These are phyloP conservation scores for Steinernema feltiae DNA, from an alignment of 1,140 invertebrate genomes.

Conservation along the genomic window DNA sequence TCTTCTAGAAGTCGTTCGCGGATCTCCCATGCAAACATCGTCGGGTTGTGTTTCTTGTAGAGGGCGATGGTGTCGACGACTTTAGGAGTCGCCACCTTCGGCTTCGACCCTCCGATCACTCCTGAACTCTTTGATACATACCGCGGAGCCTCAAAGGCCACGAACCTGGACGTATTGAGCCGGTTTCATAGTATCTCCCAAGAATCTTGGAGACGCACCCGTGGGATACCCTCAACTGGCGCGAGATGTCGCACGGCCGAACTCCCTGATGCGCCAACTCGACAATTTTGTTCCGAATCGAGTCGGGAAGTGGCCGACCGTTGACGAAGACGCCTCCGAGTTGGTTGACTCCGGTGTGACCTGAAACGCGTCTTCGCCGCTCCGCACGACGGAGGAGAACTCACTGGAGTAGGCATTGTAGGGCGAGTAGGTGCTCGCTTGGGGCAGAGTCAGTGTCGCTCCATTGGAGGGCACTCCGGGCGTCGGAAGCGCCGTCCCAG, in stretches of 20 bases:
- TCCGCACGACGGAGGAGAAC: background rate
- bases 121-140: too few species aligned
- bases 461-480: background rate
- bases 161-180: slow-evolving; percentile 80
- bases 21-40: slow-evolving; percentile 99
- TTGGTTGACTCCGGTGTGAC: slow-evolving; percentile 76
- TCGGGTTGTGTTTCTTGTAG: slow-evolving; percentile 97
- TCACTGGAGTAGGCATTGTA: background rate
- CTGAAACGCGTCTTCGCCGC: slow-evolving; percentile 22
- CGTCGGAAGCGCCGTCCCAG: background rate
- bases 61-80: slow-evolving; percentile 96
- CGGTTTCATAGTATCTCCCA: slow-evolving; percentile 79
- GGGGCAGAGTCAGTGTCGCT: background rate
- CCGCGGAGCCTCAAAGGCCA: slow-evolving; percentile 2
- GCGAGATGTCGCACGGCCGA: slow-evolving; percentile 86
- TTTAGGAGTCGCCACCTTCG: slow-evolving; percentile 94
- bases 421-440: background rate
- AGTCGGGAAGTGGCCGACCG: slow-evolving; percentile 83
- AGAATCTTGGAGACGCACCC: slow-evolving; percentile 95
- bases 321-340: slow-evolving; percentile 91
- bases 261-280: slow-evolving; percentile 80
- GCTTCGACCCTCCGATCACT: slow-evolving; percentile 96
- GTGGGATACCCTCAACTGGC: slow-evolving; percentile 87
- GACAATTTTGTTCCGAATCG: slow-evolving; percentile 83
- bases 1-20: slow-evolving; percentile 88